A percentile compares a stretch with the other conserved stretches of the same genome.
phyloP scores from a whole-genome alignment of 2,888 invertebrate genomes.

The Tineola bisselliella region DNA sequence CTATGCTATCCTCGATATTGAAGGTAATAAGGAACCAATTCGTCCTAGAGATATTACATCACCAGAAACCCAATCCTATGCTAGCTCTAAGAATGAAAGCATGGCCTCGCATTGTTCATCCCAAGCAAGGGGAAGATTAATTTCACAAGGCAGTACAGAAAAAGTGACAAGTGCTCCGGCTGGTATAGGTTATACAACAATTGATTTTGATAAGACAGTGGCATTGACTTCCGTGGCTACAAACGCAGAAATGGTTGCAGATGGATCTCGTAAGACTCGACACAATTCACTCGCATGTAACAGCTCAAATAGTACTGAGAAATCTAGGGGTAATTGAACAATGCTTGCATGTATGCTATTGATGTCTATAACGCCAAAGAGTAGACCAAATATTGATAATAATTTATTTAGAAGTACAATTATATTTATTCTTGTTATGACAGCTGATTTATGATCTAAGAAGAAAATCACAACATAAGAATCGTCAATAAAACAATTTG shows the following conservation, averaged over 20 bases:
- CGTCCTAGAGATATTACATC: constrained; percentile 31
- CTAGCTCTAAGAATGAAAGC: constrained; percentile 42
- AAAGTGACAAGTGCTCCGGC: constrained; percentile 20
- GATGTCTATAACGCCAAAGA: constrained; percentile 6
- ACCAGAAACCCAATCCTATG: constrained; percentile 40
- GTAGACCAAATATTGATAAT: constrained; percentile 5
- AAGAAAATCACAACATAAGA: too few relatives aligned
- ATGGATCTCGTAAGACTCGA: constrained; percentile 81
- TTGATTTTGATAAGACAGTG: constrained; percentile 93
- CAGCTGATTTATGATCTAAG: too few relatives aligned
- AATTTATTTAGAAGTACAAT: background rate
- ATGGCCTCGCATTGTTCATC: constrained; percentile 34
- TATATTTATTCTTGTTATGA: background rate
- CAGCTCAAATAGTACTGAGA: constrained; percentile 43
- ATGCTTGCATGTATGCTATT: background rate
- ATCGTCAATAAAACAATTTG: too few relatives aligned
- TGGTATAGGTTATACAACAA: constrained; percentile 82
- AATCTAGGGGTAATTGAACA: constrained; percentile 24
- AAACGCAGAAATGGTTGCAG: constrained; percentile 73
- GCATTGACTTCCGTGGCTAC: constrained; percentile 85
- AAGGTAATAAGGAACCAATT: constrained; percentile 55
- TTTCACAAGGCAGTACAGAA: constrained; percentile 47
- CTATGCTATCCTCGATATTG: constrained; percentile 83
- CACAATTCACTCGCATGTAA: constrained; percentile 76
- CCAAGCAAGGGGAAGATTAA: constrained; percentile 35